Conservation (phyloP, 1,140 invertebrate genomes). For the Eriosoma lanigerum region DNA sequence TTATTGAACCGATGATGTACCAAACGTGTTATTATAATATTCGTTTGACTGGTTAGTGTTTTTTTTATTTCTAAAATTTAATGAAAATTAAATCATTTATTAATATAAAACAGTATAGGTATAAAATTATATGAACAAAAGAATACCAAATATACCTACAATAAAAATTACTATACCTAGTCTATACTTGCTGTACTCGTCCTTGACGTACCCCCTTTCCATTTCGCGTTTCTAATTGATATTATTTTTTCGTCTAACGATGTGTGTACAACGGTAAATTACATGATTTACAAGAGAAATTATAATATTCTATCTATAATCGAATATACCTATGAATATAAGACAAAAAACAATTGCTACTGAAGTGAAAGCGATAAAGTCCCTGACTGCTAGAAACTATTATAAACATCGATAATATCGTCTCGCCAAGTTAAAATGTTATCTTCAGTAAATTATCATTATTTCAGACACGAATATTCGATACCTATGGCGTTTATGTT, state of each 20-base stretch:
- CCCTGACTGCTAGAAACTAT: constrained; percentile 2
- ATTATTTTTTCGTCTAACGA: constrained; percentile 1
- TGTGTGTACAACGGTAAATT: constrained; percentile 2
- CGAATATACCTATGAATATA: not conserved
- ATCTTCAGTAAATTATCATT: too few species aligned
- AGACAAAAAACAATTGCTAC: constrained; percentile 10
- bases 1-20: too few species aligned
- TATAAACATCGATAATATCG: not conserved
- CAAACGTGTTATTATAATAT: too few species aligned
- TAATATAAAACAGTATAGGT: not conserved
- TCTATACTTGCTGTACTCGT: too few species aligned
- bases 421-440: not conserved
- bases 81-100: not conserved
- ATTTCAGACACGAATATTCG: too few species aligned
- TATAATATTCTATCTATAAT: not conserved
- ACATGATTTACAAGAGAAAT: constrained; percentile 3
- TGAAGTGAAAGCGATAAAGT: constrained; percentile 29
- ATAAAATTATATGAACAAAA: not conserved
- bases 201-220: constrained; percentile 6
- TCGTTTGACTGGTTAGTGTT: too few species aligned
- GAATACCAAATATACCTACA: too few species aligned
- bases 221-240: constrained; percentile 8
- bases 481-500: too few species aligned
- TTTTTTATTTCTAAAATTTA: too few species aligned
- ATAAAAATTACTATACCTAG: too few species aligned